A percentile compares a stretch with the other conserved stretches of the same genome.
These are phyloP conservation scores for Oncorhynchus mykiss DNA, from an alignment of 2,113 vertebrate genomes.

Conservation along the genomic window DNA sequence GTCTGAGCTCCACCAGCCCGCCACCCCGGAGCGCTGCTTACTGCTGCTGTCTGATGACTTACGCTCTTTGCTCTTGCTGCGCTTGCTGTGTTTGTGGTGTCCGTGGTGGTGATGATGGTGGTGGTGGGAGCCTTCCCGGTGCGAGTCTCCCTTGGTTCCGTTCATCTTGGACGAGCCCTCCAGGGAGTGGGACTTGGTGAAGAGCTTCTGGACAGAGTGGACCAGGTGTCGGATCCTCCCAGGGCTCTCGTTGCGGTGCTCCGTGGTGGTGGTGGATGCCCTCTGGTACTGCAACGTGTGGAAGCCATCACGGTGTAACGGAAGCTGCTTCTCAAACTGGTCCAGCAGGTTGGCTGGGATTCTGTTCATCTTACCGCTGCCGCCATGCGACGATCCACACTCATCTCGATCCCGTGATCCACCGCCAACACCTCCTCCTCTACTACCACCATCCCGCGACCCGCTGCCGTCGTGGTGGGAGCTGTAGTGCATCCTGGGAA, in stretches of 20 bases:
- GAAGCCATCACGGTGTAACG: conserved; percentile 94
- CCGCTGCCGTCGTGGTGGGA: conserved; percentile 63
- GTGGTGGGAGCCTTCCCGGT: conserved; percentile 82
- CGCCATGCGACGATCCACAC: conserved; percentile 47
- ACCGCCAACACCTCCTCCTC: conserved; percentile 19
- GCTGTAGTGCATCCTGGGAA: conserved; percentile 96
- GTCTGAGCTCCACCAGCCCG: conserved; percentile 97
- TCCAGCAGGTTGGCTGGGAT: conserved; percentile 95
- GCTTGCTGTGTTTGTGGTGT: conserved; percentile 89
- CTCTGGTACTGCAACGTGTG: conserved; percentile 97
- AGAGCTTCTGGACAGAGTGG: conserved; percentile 97
- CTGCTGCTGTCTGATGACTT: conserved; percentile 54
- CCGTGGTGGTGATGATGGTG: conserved; percentile 82
- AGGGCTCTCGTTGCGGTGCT: conserved; percentile 93
- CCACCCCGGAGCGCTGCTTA: conserved; percentile 83
- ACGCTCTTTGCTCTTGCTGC: conserved; percentile 94
- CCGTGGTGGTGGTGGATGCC: conserved; percentile 84
- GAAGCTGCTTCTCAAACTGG: conserved; percentile 98
- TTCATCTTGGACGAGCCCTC: conserved; percentile 95
- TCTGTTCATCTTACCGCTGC: conserved; percentile 85
- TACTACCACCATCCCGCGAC: conserved; percentile 47
- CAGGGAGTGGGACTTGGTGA: conserved; percentile 97
- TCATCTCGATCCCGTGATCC: conserved; percentile 38
- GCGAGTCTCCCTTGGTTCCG: conserved; percentile 84
- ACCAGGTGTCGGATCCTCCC: conserved; percentile 97